Percentiles rank a stretch among this genome's conserved stretches.
Conservation (phyloP, 2,113 vertebrate species). For the Gobio gobio region DNA sequence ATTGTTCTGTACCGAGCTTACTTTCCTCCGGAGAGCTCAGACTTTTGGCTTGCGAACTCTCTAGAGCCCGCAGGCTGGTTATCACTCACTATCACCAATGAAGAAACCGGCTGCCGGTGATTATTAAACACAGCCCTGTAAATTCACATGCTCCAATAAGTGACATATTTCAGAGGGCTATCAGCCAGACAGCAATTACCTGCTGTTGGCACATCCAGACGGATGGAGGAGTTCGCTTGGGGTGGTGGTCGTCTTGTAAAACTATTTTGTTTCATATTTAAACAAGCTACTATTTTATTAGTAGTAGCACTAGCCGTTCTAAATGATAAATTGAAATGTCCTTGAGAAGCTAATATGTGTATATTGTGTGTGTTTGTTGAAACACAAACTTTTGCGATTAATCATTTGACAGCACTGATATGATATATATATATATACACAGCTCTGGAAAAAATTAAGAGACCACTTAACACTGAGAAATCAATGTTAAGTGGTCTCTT, state of each 20-base stretch:
- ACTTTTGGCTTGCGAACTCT: conserved; percentile 60
- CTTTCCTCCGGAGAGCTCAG: conserved; percentile 42
- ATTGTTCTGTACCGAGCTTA: conserved; percentile 55
- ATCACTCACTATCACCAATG: conserved; percentile 60
- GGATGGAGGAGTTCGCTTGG: conserved; percentile 46
- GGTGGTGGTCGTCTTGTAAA: conserved; percentile 38
- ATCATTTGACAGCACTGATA: too few relatives aligned
- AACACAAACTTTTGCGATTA: too few relatives aligned
- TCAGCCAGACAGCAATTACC: conserved; percentile 63
- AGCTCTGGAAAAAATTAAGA: too few relatives aligned
- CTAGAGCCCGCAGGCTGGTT: conserved; percentile 55
- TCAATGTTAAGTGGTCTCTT: too few relatives aligned
- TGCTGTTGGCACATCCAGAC: conserved; percentile 55
- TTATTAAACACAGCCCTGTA: conserved; percentile 55
- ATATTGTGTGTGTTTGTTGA: too few relatives aligned
- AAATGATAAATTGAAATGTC: not conserved
- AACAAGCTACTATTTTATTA: not conserved
- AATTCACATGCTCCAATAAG: conserved; percentile 62
- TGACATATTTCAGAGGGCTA: conserved; percentile 59
- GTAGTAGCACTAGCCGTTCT: not conserved
- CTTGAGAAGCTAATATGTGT: not conserved
- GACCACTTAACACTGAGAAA: too few relatives aligned
- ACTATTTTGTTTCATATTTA: conserved; percentile 2
- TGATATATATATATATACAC: too few relatives aligned
- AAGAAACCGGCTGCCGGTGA: conserved; percentile 54